Percentiles rank a stretch among this genome's conserved stretches.
These are phyloP conservation scores for Xanthia togata DNA, from an alignment of 2,888 invertebrate genomes.

Conservation along the genomic window DNA sequence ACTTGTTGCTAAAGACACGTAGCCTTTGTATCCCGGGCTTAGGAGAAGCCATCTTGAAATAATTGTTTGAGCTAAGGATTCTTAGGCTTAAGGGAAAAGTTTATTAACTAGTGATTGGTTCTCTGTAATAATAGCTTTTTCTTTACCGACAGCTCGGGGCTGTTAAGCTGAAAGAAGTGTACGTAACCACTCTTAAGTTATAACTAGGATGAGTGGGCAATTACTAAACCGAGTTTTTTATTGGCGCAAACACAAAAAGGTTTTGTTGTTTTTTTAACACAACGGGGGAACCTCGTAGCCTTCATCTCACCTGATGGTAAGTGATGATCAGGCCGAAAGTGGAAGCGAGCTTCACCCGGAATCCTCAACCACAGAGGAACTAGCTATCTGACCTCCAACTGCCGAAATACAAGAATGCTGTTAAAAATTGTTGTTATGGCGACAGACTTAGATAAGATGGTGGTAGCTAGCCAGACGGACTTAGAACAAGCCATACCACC, in stretches of 20 bases:
- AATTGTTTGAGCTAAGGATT: constrained; percentile 21
- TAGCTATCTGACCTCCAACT: no score
- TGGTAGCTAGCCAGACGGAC: no score
- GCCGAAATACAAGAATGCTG: no score
- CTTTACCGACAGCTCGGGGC: constrained; percentile 3
- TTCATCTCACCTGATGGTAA: no score
- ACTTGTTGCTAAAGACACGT: constrained; percentile 6
- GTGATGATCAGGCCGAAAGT: no score
- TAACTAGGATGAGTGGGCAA: neutral
- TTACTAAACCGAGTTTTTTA: neutral
- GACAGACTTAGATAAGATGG: no score
- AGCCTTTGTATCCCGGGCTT: constrained; percentile 4
- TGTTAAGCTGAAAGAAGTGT: neutral
- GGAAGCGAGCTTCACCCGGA: no score
- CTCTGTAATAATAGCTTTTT: constrained; percentile 12
- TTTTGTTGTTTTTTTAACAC: neutral
- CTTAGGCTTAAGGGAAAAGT: constrained; percentile 17
- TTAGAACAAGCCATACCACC: no score
- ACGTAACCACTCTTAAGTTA: neutral
- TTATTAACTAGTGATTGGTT: constrained; percentile 22
- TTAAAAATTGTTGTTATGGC: no score
- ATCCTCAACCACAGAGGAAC: no score
- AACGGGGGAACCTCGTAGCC: no score
- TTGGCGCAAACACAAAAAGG: neutral
- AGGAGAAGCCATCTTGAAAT: constrained; percentile 41